Base-by-base conservation (phyloP, 2,888 invertebrate species). In the Chironomus tentans region DNA sequence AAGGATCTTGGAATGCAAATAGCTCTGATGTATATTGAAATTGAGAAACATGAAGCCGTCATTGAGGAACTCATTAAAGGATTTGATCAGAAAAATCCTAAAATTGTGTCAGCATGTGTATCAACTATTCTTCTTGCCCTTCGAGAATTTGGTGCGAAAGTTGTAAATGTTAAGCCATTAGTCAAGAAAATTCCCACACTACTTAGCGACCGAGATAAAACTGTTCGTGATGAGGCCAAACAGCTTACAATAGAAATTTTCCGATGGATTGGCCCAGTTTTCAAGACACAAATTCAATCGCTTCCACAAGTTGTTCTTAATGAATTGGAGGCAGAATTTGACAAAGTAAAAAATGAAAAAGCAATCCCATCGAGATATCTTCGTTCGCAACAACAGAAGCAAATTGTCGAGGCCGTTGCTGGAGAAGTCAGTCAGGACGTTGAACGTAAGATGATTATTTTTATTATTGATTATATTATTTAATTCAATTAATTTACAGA, bases 31-130 rank as follows among this genome's bases (percentile, higher is more conserved):
- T 97, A 93, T 82, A 88, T 98, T 79, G 98, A 98, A 86, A 95
- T 97, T 80, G 98, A 98, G 81, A 97, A 96, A 82, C 92, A 93
- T 77, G 98, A 98, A 78, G 84, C 89, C 12, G 95, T 95, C 0
- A 86, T 91, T 79, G 98, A 98, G 79, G 97, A 97, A 83, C 85
- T 98, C 2, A 85, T 96, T 21, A 97, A 97, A 85, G 98, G 98
- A 48, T 91, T 95, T 85, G 93, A 95, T 68, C 94, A 94, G 79
- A 98, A 98, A 83, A 97, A 97, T 84, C 98, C 98, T 0, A 98
- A 97, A 85, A 94, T 96, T 77, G 93, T 96, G 0, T 86, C 93
- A 0, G 96, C 93, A 0, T 96, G 95, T 82, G 87, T 93, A 2
- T 86, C 90, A 5, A 89, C 92, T 0, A 84, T 93, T 6, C 91